A percentile compares a stretch with the other conserved stretches of the same genome.
Evolutionary conservation across 2,888 invertebrate genomes (phyloP).

Genomic region (Lagria hirta): DNA sequence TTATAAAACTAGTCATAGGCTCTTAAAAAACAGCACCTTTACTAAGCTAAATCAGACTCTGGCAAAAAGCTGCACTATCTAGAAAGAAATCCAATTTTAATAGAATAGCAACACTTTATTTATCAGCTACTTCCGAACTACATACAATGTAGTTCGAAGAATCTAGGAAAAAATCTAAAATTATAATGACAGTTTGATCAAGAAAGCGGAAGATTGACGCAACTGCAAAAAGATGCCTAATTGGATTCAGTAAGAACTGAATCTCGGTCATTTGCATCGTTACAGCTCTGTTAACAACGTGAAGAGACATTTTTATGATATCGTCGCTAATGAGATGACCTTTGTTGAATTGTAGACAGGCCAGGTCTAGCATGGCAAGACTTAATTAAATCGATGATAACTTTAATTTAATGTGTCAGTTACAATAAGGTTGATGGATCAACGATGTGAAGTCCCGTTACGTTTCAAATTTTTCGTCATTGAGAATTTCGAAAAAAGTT

Average conservation of each 20-base stretch:
- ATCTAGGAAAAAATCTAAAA: too few relatives aligned
- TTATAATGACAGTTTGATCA: conserved; percentile 25
- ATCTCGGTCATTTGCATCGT: conserved; percentile 39
- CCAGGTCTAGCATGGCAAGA: too few relatives aligned
- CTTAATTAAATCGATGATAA: conserved; percentile 3
- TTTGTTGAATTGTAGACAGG: conserved; percentile 10
- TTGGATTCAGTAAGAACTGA: conserved; percentile 10
- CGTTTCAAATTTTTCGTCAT: neutral
- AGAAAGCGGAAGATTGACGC: conserved; percentile 28
- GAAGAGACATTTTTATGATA: conserved; percentile 46
- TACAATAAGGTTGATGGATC: conserved; percentile 3
- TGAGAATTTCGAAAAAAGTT: neutral
- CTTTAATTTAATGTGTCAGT: conserved; percentile 3
- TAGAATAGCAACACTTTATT: too few relatives aligned
- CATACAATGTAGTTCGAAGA: too few relatives aligned
- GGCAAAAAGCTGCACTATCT: too few relatives aligned
- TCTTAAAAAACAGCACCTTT: too few relatives aligned
- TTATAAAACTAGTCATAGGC: too few relatives aligned
- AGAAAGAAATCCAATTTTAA: too few relatives aligned
- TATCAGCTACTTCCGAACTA: too few relatives aligned
- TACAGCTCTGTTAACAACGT: conserved; percentile 34
- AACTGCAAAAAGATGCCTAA: conserved; percentile 19
- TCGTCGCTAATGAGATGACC: conserved; percentile 44
- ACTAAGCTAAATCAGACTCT: too few relatives aligned
- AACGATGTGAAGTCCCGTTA: conserved; percentile 1